Evolutionary conservation across 2,797 vertebrate species (phyloP).

Genomic region (Psittacula derbiana): DNA sequence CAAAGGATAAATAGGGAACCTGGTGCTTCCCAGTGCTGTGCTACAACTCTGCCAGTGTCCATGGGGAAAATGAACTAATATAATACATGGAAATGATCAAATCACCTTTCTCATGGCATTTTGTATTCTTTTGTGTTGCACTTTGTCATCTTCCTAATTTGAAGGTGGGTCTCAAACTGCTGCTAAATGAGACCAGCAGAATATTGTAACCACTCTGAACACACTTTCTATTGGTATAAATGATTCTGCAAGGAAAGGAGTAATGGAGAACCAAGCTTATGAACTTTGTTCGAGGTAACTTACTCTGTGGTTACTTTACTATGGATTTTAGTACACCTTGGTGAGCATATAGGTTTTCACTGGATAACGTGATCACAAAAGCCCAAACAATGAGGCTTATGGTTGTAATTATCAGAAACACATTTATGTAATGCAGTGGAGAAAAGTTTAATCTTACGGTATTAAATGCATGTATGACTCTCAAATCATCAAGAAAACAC

Average conservation of each 20-base stretch:
- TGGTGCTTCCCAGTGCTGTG: background rate
- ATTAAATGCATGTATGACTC: slow-evolving; percentile 9
- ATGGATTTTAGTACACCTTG: background rate
- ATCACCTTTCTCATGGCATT: background rate
- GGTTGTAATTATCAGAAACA: slow-evolving; percentile 43
- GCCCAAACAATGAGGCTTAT: background rate
- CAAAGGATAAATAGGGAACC: background rate
- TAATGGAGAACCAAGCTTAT: background rate
- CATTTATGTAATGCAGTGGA: background rate
- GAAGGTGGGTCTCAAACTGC: background rate
- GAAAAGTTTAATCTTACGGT: slow-evolving; percentile 21
- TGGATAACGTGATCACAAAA: slow-evolving; percentile 26
- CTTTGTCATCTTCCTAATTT: background rate
- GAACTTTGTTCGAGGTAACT: background rate
- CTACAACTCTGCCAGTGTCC: background rate
- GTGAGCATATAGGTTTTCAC: slow-evolving; percentile 20
- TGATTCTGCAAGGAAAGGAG: background rate
- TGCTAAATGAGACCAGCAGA: background rate
- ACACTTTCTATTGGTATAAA: background rate
- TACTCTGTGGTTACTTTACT: background rate
- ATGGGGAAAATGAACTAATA: background rate
- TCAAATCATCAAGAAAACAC: slow-evolving; percentile 54
- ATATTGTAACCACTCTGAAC: background rate
- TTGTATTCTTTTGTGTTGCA: accelerated
- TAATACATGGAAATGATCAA: background rate